A percentile compares a stretch with the other conserved stretches of the same genome.
phyloP scores from a whole-genome alignment of 2,113 vertebrate genomes.

The Petromus typicus region DNA sequence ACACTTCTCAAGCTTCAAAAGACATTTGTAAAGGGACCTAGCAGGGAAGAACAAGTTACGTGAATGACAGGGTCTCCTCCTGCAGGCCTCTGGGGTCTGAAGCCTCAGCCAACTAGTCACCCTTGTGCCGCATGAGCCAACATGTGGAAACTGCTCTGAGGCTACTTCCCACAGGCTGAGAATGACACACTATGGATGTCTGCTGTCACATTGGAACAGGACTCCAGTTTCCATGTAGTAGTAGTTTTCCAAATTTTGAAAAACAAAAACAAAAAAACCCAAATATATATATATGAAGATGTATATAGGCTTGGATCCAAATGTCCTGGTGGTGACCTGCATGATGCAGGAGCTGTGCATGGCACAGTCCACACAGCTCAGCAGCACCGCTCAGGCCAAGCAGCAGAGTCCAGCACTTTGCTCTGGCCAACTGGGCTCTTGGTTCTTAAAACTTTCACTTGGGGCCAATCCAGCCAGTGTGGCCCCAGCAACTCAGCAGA shows the following conservation, averaged over 20 bases:
- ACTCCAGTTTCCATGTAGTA: not conserved
- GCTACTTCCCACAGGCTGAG: too few species aligned
- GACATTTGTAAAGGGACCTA: not conserved
- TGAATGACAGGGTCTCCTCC: not conserved
- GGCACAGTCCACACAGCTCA: too few species aligned
- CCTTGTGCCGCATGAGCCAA: rapidly evolving
- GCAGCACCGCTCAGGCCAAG: not conserved
- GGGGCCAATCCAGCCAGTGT: rapidly evolving
- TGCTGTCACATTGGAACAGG: not conserved
- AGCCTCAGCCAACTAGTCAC: not conserved
- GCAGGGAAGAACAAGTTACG: not conserved
- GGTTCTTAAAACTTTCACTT: rapidly evolving
- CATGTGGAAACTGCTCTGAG: rapidly evolving
- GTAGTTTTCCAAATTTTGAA: not conserved
- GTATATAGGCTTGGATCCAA: not conserved
- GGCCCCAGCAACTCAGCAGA: not conserved
- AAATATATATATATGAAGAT: rapidly evolving
- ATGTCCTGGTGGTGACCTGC: not conserved
- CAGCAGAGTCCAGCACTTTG: not conserved
- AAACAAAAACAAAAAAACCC: too few species aligned
- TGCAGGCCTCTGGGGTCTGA: not conserved
- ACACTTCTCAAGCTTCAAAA: not conserved
- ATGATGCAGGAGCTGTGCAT: not conserved
- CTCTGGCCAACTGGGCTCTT: not conserved
- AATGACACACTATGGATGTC: rapidly evolving